phyloP scores from a whole-genome alignment of 35 echinoderm and acorn worm species.

The Apostichopus japonicus region DNA sequence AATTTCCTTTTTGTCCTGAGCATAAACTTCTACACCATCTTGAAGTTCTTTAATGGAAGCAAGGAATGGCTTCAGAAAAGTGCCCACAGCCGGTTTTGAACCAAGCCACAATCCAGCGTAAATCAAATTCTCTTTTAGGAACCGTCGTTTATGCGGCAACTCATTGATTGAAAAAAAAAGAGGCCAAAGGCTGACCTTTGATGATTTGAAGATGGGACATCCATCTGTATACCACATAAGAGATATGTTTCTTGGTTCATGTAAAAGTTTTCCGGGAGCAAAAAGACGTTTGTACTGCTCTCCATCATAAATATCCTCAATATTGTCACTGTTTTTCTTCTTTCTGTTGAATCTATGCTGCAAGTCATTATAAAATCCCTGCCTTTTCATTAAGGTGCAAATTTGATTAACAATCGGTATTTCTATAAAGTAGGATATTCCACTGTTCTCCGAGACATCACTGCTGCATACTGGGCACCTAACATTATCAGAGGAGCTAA shows the following conservation, averaged over 20 bases:
- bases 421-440: too few species aligned
- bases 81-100: slow-evolving; percentile 18
- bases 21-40: neutral
- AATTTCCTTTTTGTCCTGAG: too few species aligned
- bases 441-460: too few species aligned
- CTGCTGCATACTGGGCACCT: too few species aligned
- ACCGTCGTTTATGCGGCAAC: slow-evolving; percentile 18
- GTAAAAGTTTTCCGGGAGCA: neutral
- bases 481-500: too few species aligned
- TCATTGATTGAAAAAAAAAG: slow-evolving; percentile 52
- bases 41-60: neutral
- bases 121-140: neutral
- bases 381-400: too few species aligned
- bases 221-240: slow-evolving; percentile 58
- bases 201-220: slow-evolving; percentile 35
- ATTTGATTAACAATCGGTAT: too few species aligned
- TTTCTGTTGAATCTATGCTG: too few species aligned
- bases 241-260: slow-evolving; percentile 19
- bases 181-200: slow-evolving; percentile 30
- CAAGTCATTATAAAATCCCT: too few species aligned
- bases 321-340: too few species aligned
- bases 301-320: too few species aligned
- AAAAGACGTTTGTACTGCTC: neutral
- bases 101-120: slow-evolving; percentile 40
- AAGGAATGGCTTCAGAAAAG: slow-evolving; percentile 49